A percentile compares a stretch with the other conserved stretches of the same genome.
Evolutionary conservation across 2,888 invertebrate genomes (phyloP).

Genomic region (Prosopocoilus inquinatus): DNA sequence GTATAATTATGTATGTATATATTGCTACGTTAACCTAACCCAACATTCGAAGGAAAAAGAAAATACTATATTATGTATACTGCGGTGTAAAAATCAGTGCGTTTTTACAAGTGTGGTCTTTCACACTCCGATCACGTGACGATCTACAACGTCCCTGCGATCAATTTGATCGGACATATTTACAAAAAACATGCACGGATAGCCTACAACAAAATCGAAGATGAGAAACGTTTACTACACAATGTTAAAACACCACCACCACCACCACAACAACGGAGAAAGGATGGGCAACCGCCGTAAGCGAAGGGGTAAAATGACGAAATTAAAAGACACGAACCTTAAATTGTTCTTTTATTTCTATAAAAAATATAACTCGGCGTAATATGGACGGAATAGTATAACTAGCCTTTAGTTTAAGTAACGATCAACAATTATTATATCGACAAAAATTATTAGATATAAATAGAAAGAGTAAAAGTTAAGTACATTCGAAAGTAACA

Average conservation of each 20-base stretch:
- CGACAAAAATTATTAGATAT: conserved; percentile 1
- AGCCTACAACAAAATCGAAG: conserved; percentile 35
- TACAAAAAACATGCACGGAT: conserved; percentile 44
- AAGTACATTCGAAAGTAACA: conserved; percentile 8
- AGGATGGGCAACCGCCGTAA: neutral
- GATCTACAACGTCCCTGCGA: conserved; percentile 16
- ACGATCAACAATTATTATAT: too few relatives aligned
- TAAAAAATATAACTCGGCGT: conserved; percentile 29
- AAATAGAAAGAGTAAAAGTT: conserved; percentile 7
- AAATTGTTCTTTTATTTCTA: conserved; percentile 28
- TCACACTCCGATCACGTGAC: conserved; percentile 15
- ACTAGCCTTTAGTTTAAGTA: conserved; percentile 14
- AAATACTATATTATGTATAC: too few relatives aligned
- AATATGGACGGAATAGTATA: conserved; percentile 31
- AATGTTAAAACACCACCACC: neutral
- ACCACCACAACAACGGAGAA: neutral
- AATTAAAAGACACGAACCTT: conserved; percentile 10
- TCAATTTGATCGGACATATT: conserved; percentile 44
- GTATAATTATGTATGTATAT: too few relatives aligned
- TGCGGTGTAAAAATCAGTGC: neutral
- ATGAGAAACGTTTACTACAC: neutral
- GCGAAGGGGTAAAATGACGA: neutral
- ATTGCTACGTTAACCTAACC: too few relatives aligned
- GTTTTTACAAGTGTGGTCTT: neutral
- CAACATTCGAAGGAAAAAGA: too few relatives aligned